A percentile compares a stretch with the other conserved stretches of the same genome.
Evolutionary conservation across 2,113 vertebrate genomes (phyloP).

Genomic region (Myrmophylax atrothorax): DNA sequence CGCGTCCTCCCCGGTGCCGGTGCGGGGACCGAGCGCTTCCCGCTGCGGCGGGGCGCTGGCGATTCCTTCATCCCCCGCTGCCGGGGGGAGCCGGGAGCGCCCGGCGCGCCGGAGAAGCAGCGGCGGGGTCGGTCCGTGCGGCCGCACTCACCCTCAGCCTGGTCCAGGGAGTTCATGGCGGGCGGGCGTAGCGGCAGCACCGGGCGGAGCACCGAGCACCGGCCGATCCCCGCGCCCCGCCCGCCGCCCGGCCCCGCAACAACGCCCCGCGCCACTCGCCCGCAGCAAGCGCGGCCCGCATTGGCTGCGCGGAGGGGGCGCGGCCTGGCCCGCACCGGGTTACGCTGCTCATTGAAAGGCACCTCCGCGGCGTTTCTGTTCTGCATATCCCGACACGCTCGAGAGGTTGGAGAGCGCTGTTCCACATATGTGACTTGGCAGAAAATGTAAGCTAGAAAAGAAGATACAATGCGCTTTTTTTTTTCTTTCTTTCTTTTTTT

Average conservation of each 20-base stretch:
- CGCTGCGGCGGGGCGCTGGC: no score
- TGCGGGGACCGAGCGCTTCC: no score
- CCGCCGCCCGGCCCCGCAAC: not conserved
- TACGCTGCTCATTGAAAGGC: no score
- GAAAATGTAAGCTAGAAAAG: not conserved
- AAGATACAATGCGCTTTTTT: not conserved
- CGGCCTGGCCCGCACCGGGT: not conserved
- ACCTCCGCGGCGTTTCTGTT: not conserved
- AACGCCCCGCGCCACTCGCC: not conserved
- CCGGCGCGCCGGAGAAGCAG: not conserved
- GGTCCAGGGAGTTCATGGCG: conserved; percentile 92
- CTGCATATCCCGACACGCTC: not conserved
- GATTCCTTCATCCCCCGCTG: no score
- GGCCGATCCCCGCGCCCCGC: not conserved
- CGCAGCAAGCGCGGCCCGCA: not conserved
- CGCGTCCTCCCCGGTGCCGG: no score
- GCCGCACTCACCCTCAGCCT: conserved; percentile 88
- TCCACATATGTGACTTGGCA: not conserved
- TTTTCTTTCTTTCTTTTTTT: not conserved
- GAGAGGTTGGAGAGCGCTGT: not conserved
- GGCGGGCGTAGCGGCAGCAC: not conserved
- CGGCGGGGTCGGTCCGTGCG: not conserved
- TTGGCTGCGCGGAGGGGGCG: conserved; percentile 12
- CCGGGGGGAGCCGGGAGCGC: not conserved
- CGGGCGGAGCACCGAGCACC: not conserved